Percentiles rank a stretch among this genome's conserved stretches.
These are phyloP conservation scores for Redunca redunca DNA, from an alignment of 2,113 vertebrate genomes.

Conservation along the genomic window DNA sequence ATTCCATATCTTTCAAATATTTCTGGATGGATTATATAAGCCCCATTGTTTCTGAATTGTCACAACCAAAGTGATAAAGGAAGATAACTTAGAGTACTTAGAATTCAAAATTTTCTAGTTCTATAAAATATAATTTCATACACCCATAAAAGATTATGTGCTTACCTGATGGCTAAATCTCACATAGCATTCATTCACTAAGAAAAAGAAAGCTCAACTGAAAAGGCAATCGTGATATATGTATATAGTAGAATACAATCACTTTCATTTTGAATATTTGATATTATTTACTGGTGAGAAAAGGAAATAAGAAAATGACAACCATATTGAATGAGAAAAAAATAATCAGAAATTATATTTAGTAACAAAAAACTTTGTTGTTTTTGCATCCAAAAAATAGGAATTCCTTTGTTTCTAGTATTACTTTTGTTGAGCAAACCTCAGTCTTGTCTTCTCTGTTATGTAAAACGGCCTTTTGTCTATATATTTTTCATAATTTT, in stretches of 20 bases:
- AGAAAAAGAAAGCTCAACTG: background rate
- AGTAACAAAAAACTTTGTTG: background rate
- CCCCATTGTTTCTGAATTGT: background rate
- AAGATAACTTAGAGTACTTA: background rate
- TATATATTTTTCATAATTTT: background rate
- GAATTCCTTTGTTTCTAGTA: background rate
- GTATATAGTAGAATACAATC: background rate
- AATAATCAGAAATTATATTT: background rate
- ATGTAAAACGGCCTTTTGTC: background rate
- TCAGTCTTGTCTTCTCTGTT: background rate
- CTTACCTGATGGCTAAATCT: background rate
- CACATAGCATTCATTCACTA: background rate
- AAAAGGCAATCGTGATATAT: background rate
- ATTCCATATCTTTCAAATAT: background rate
- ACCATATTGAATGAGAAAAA: background rate
- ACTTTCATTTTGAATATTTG: background rate
- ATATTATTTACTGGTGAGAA: background rate
- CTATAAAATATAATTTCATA: background rate
- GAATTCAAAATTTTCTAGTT: background rate
- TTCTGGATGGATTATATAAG: background rate
- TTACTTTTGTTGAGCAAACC: background rate
- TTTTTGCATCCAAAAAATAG: background rate
- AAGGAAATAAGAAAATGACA: background rate
- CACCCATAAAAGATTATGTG: background rate
- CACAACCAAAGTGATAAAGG: background rate